Evolutionary conservation across 2,113 vertebrate species (phyloP).

Genomic region (Bufo bufo): DNA sequence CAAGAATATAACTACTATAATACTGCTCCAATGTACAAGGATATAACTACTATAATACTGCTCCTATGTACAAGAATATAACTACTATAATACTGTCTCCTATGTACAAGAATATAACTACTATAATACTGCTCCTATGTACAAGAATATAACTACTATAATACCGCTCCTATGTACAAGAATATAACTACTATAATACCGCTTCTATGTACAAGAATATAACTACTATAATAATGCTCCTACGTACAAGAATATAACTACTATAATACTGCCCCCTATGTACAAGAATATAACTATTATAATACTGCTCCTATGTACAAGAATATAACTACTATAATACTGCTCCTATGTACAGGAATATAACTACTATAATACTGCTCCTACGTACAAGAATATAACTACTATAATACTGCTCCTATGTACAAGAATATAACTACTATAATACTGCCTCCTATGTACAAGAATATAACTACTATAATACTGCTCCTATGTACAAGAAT

Average conservation of each 20-base stretch:
- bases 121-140: not conserved
- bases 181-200: not conserved
- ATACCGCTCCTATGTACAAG: not conserved
- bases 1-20: too few species aligned
- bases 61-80: too few species aligned
- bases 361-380: not conserved
- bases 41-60: too few species aligned
- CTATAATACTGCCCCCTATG: constrained; percentile 1
- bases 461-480: too few species aligned
- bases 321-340: constrained; percentile 19
- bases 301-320: not conserved
- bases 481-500: too few species aligned
- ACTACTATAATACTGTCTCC: too few species aligned
- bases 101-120: not conserved
- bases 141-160: constrained; percentile 11
- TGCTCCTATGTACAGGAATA: not conserved
- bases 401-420: too few species aligned
- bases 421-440: too few species aligned
- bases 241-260: not conserved
- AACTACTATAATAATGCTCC: not conserved
- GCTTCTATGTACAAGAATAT: too few species aligned
- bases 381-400: too few species aligned
- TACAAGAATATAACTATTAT: not conserved
- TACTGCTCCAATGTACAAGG: too few species aligned
- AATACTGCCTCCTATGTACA: too few species aligned